Evolutionary conservation across 2,113 vertebrate species (phyloP).

Genomic region (Pelmatolapia mariae): DNA sequence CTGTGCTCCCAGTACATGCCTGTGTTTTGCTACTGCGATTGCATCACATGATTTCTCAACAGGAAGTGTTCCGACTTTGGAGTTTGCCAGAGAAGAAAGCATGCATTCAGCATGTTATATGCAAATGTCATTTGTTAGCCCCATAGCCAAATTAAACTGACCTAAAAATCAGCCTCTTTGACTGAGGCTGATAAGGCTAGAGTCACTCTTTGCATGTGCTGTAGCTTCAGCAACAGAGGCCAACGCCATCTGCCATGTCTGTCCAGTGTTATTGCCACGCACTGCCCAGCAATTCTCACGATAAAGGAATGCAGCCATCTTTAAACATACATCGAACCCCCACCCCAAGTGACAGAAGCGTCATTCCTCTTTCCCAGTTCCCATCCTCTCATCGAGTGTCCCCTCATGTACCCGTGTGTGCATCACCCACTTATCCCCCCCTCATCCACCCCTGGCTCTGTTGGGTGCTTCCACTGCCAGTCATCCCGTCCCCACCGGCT

Average conservation of each 20-base stretch:
- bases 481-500: not conserved
- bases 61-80: slow-evolving; percentile 14
- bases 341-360: not conserved
- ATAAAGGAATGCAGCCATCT: slow-evolving; percentile 62
- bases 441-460: not conserved
- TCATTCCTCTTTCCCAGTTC: not conserved
- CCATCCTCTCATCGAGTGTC: not conserved
- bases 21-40: not conserved
- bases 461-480: not conserved
- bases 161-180: not conserved
- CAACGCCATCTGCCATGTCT: slow-evolving; percentile 45
- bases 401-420: not conserved
- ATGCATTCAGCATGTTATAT: not conserved
- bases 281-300: slow-evolving; percentile 52
- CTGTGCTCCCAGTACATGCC: slow-evolving; percentile 22
- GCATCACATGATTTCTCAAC: slow-evolving; percentile 21
- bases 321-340: slow-evolving; percentile 52
- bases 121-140: not conserved
- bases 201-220: not conserved
- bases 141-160: not conserved
- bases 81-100: not conserved
- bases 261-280: slow-evolving; percentile 22
- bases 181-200: not conserved
- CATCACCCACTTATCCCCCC: not conserved
- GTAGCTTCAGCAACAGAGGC: not conserved